Evolutionary conservation across 2,797 vertebrate species (phyloP).

Genomic region (Artibeus lituratus): DNA sequence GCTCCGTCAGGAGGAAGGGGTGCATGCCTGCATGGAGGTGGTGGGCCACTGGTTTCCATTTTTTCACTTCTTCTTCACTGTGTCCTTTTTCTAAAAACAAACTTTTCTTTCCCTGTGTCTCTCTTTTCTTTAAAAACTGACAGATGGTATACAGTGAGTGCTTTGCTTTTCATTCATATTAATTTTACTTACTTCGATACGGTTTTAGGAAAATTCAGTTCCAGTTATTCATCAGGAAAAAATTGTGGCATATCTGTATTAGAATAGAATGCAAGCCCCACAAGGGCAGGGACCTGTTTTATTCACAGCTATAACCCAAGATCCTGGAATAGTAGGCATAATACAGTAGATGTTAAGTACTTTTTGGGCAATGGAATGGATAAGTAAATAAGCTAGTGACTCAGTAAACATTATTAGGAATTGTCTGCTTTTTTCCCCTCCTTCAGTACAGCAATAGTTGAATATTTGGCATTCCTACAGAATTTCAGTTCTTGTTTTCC

Average conservation of each 20-base stretch:
- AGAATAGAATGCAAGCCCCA: conserved; percentile 38
- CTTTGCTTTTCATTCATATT: conserved; percentile 14
- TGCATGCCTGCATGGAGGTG: background rate
- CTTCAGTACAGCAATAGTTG: background rate
- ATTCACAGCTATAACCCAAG: background rate
- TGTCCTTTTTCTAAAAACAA: background rate
- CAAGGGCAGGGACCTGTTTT: background rate
- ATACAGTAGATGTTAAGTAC: background rate
- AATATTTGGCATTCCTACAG: background rate
- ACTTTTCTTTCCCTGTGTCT: background rate
- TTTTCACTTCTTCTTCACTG: background rate
- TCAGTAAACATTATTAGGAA: background rate
- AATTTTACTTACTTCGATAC: conserved; percentile 25
- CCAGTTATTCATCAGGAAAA: conserved; percentile 3
- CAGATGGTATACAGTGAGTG: background rate
- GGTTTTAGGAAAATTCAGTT: conserved; percentile 29
- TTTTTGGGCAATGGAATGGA: background rate
- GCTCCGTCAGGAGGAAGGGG: background rate
- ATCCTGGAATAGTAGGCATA: background rate
- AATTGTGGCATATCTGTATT: background rate
- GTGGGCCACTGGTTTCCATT: background rate
- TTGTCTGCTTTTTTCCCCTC: background rate
- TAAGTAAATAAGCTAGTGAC: background rate
- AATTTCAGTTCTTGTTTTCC: background rate
- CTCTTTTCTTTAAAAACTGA: background rate